A percentile compares a stretch with the other conserved stretches of the same genome.
These are phyloP conservation scores for Cataglyphis livida DNA, from an alignment of 2,888 invertebrate genomes.

Conservation along the genomic window DNA sequence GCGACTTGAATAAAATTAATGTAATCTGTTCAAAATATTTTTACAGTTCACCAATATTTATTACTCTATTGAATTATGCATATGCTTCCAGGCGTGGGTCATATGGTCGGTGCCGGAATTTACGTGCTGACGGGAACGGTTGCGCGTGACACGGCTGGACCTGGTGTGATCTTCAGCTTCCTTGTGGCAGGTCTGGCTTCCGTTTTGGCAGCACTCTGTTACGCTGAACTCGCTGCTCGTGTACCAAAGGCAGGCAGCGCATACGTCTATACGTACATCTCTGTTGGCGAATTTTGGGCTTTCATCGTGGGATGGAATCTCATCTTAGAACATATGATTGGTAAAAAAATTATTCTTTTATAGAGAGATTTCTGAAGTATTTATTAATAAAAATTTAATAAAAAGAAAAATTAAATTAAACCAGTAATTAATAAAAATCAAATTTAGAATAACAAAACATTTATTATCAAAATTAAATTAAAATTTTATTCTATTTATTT, in stretches of 20 bases:
- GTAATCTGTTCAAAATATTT: neutral
- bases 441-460: no score
- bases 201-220: conserved; percentile 93
- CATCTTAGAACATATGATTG: conserved; percentile 95
- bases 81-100: conserved; percentile 90
- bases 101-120: conserved; percentile 98
- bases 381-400: neutral
- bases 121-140: conserved; percentile 96
- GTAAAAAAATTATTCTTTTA: conserved; percentile 77
- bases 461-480: neutral
- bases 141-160: conserved; percentile 93
- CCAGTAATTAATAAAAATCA: neutral
- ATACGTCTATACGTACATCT: conserved; percentile 97
- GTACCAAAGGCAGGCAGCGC: conserved; percentile 97
- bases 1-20: neutral
- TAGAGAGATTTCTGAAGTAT: neutral
- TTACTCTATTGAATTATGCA: neutral
- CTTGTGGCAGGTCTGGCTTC: conserved; percentile 94
- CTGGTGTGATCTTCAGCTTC: conserved; percentile 92
- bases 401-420: neutral
- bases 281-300: conserved; percentile 97
- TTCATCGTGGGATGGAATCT: conserved; percentile 98
- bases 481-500: neutral
- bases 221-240: conserved; percentile 93
- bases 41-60: conserved; percentile 4